These are phyloP conservation scores for Phengaris arion DNA, from an alignment of 2,888 invertebrate genomes.

Conservation along the genomic window DNA sequence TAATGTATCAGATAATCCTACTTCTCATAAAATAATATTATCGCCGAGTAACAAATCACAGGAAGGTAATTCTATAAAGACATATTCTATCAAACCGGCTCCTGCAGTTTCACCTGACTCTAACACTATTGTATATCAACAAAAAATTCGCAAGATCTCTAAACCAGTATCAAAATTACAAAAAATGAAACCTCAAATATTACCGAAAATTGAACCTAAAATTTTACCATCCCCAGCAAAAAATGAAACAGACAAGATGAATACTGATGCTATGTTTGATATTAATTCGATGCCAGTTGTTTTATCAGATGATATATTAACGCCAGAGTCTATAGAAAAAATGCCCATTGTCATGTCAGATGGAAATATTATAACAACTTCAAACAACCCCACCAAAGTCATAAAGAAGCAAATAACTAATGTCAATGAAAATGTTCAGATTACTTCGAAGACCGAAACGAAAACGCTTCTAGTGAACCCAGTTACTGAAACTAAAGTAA, in stretches of 20 bases:
- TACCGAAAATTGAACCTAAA: constrained; percentile 57
- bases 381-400: constrained; percentile 56
- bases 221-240: constrained; percentile 53
- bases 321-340: constrained; percentile 83
- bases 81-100: constrained; percentile 67
- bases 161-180: constrained; percentile 61
- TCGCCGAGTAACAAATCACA: constrained; percentile 59
- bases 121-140: constrained; percentile 66
- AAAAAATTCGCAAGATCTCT: constrained; percentile 60
- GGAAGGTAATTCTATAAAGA: constrained; percentile 65
- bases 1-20: constrained; percentile 56
- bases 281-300: constrained; percentile 89
- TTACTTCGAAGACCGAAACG: constrained; percentile 58
- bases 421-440: constrained; percentile 58
- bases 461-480: constrained; percentile 69
- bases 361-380: constrained; percentile 61
- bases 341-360: constrained; percentile 82
- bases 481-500: constrained; percentile 56
- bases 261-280: constrained; percentile 78
- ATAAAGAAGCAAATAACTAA: constrained; percentile 54
- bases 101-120: constrained; percentile 56
- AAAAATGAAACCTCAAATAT: constrained; percentile 59
- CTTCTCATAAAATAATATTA: constrained; percentile 67
- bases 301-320: constrained; percentile 84
- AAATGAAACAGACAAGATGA: constrained; percentile 45